Base-by-base conservation (phyloP, 2,113 vertebrate genomes). In the Hoplias malabaricus region DNA sequence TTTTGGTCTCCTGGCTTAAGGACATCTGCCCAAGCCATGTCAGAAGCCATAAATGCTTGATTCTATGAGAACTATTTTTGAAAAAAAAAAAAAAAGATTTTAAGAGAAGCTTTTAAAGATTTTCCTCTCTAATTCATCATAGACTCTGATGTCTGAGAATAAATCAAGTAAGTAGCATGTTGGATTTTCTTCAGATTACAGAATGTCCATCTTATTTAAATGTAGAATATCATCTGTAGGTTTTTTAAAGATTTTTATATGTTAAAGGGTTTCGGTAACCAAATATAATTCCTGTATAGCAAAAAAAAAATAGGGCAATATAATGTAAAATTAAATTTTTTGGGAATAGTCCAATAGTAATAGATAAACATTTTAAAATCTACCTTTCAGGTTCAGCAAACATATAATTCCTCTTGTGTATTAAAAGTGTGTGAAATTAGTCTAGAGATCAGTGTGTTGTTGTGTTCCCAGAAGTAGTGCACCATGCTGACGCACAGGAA, bases 121-220 rank as follows among this genome's bases (percentile, higher is more conserved):
- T 69, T 1, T 42, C 23, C 16, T 43, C 25, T 56, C 19, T 62
- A 12, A 29, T 27, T 34, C 10, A 43, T 25, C 36, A 46, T 4
- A 53, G 2, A 25, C 42, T 73, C 77, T 79, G 42, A 90, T 90
- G 89, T 88, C 86, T 62, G 76, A 43, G 57, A 78, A 77, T 57
- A 77, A 87, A 82, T 65, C 62, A 74, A 2, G 90, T 90, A 83
- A 90, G 89, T 87, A 79, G 34, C 10, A 27, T 66, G 19, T 75
- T n/a, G 33, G 8, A 8, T 23, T 59, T 13, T 29, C 6, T 27
- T 72, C 3, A n/a, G n/a, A 43, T 48, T 27, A 12, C 2, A 43
- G 5, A 10, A 48, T 48, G 16, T 5, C 43, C n/a, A 46, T 14
- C 12, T 46, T 6, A 12, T 14, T 14, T n/a, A 21, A n/a, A 46